Conservation (phyloP, 2,113 vertebrate species). For the Euleptes europaea region DNA sequence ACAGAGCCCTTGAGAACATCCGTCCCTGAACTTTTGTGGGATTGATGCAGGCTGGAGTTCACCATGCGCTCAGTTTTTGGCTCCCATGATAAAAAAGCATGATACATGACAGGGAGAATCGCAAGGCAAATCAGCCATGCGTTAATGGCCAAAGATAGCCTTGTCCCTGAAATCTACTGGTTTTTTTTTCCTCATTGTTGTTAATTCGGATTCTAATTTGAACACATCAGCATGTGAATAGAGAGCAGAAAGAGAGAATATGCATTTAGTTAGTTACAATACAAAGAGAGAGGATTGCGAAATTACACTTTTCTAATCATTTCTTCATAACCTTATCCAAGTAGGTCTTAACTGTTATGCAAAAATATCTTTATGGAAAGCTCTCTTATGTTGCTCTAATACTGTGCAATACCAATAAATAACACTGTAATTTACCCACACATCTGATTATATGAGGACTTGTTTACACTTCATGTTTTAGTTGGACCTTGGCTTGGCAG, state of each 20-base stretch:
- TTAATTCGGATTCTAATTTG: neutral
- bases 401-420: neutral
- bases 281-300: neutral
- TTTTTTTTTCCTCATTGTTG: neutral
- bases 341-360: neutral
- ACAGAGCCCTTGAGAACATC: too few species aligned
- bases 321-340: neutral
- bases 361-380: slow-evolving; percentile 2
- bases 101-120: too few species aligned
- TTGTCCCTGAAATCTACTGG: neutral
- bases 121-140: too few species aligned
- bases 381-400: neutral
- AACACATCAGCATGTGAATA: neutral
- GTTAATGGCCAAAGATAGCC: neutral
- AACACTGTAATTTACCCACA: neutral
- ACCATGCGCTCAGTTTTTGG: too few species aligned
- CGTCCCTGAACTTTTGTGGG: too few species aligned
- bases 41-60: too few species aligned
- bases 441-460: slow-evolving; percentile 2
- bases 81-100: too few species aligned
- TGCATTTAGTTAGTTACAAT: neutral
- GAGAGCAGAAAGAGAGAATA: neutral
- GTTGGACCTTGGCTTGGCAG: neutral
- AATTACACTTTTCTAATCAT: neutral
- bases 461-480: neutral